Evolutionary conservation across 2,113 vertebrate species (phyloP), one percentile per base, ranked within the genome.

Genomic region (Takifugu bimaculatus): DNA sequence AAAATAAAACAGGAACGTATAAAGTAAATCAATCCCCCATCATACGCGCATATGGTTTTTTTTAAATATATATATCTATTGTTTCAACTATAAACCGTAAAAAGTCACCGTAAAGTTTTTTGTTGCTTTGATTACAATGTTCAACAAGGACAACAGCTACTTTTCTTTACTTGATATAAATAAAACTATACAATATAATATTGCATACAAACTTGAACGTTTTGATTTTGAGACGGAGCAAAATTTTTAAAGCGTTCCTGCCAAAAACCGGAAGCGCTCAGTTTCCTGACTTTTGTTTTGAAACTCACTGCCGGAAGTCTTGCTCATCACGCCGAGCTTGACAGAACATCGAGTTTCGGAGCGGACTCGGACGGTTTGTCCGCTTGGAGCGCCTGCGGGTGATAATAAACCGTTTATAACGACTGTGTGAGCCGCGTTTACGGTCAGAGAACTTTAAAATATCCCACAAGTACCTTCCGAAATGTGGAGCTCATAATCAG

Each of bases 231-330:
- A 4, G 6, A 35, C 9, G 6, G 32, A 35, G 35, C 3, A 9
- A 39, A 39, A 11, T 39, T 39, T 10, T 2, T 11, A 39, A 32
- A 32, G 7, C 35, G 2, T 11, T 6, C 35, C 7, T 39, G 1
- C 0, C 7, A 39, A 10, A 39, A 39, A 39, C 35, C 2, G 35
- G 35, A 39, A 10, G 35, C 20, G 10, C 25, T 5, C 13, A 1
- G 1, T 1, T 32, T 15, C 4, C 1, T 9, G 20, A 6, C n/a
- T 3, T 67, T 78, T 83, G 63, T 52, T 75, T 62, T 69, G 69
- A 57, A 75, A 63, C 11, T 0, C 9, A 0, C 0, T 0, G n/a
- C 50, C 32, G 74, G 83, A 78, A 60, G 26, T 0, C 0, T 1
- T 0, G 6, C 26, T 35, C 2, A 32, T 0, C 14, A 0, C 4